phyloP scores from a whole-genome alignment of 2,888 invertebrate species.

The Hydraecia micacea region DNA sequence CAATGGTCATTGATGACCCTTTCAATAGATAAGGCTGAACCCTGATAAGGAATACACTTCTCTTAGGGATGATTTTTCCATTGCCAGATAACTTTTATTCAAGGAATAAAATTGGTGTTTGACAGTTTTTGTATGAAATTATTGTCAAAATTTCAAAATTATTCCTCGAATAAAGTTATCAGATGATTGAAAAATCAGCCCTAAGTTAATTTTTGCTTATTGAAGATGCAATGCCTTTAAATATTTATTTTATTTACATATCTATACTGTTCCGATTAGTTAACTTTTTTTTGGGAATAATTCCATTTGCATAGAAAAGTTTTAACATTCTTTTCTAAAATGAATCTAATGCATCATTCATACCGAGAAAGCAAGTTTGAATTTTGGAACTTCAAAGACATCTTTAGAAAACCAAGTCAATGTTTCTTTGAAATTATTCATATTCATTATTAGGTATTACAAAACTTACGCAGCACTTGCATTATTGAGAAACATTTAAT shows the following conservation, averaged over 20 bases:
- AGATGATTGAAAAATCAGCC: no score
- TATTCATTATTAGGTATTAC: not conserved
- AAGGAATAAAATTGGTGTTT: no score
- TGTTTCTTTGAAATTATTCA: not conserved
- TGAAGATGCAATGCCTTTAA: not conserved
- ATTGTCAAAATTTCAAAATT: no score
- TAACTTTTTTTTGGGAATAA: not conserved
- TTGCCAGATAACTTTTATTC: no score
- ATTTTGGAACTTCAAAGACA: no score
- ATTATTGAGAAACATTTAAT: not conserved
- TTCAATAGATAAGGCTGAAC: slow-evolving; percentile 24
- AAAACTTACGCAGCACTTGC: not conserved
- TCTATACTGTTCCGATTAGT: not conserved
- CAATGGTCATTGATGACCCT: slow-evolving; percentile 26
- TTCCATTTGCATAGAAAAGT: not conserved
- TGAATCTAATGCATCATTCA: not conserved
- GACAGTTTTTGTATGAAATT: no score
- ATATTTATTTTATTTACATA: not conserved
- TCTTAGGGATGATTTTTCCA: no score
- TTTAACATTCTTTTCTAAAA: not conserved
- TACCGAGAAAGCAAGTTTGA: not conserved
- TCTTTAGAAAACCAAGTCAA: not conserved
- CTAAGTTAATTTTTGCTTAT: not conserved
- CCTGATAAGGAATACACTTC: slow-evolving; percentile 10
- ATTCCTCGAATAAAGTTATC: no score